Evolutionary conservation across 2,797 vertebrate genomes (phyloP), one percentile per base, ranked within the genome.

Genomic region (Spinus olivaceus): DNA sequence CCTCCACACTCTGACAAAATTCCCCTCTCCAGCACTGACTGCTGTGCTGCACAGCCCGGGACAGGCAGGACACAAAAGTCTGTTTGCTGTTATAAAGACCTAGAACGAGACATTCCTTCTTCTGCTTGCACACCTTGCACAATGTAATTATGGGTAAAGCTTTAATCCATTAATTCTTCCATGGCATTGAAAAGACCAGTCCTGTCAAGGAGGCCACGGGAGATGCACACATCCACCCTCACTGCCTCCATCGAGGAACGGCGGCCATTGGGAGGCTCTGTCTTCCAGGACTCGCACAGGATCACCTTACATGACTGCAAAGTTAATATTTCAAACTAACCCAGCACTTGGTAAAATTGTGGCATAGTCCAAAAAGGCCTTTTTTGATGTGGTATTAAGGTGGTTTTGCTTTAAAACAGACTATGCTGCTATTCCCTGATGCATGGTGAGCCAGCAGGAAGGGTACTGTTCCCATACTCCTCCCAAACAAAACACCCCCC

Each of bases 11-110:
- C 32, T 30, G 42, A 17, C 18, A 44, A 42, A 82, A 15, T 5
- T 5, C 44, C 20, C 18, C 18, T 32, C 21, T 24, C 44, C 47
- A 41, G 42, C 15, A 0, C 4, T 6, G 23, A 0, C 4, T 6
- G 23, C 47, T 28, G 22, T 22, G 54, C 41, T 11, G 5, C 65
- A 6, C 33, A 35, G 37, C 23, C 4, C 3, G 4, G 27, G 69
- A n/a, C 20, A 66, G 33, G 25, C 59, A 65, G 69, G 56, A 57
- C 51, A 39, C 47, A 13, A 21, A 66, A 27, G 3, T 10, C 59
- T 46, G 3, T 14, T 33, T 20, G 39, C 37, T 59, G 12, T 5
- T 32, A 20, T 1, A 17, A 27, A 66, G 10, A 18, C 25, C 44
- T 17, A 1, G 20, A 46, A 66, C 0, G 0, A 60, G 25, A 33